Percentiles rank a stretch among this genome's conserved stretches.
Conservation (phyloP, 2,113 vertebrate species). For the Ginglymostoma cirratum region DNA sequence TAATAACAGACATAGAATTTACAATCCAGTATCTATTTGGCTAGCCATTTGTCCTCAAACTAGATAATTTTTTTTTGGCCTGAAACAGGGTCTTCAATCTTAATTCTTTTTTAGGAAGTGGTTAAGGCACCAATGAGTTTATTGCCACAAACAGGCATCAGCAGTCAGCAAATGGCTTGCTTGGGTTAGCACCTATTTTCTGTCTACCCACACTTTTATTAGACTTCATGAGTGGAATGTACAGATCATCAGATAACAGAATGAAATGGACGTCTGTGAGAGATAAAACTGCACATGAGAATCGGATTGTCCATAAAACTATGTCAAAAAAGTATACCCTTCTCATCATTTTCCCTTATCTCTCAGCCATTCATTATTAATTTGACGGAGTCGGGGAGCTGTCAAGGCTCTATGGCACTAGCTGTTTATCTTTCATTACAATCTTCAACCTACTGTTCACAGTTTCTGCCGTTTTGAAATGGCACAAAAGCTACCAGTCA, state of each 20-base stretch:
- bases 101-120: constrained; percentile 36
- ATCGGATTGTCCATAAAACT: constrained; percentile 57
- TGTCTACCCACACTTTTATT: constrained; percentile 27
- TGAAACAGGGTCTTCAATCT: constrained; percentile 23
- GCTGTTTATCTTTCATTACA: constrained; percentile 64
- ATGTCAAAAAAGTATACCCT: constrained; percentile 63
- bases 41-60: constrained; percentile 21
- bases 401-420: constrained; percentile 60
- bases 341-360: constrained; percentile 59
- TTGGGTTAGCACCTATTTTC: neutral
- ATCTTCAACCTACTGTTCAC: constrained; percentile 65
- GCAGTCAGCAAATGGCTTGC: constrained; percentile 6
- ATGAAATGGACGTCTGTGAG: constrained; percentile 43
- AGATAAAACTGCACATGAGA: constrained; percentile 53
- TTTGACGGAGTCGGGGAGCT: constrained; percentile 62
- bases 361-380: constrained; percentile 65
- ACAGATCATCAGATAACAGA: constrained; percentile 50
- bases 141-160: neutral
- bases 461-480: constrained; percentile 59
- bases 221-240: constrained; percentile 49
- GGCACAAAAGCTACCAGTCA: constrained; percentile 44
- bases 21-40: constrained; percentile 30
- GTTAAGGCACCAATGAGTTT: constrained; percentile 13
- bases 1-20: constrained; percentile 19
- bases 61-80: constrained; percentile 24